Evolutionary conservation across 2,888 invertebrate genomes (phyloP).

Genomic region (Prostheceraeus crozeri): DNA sequence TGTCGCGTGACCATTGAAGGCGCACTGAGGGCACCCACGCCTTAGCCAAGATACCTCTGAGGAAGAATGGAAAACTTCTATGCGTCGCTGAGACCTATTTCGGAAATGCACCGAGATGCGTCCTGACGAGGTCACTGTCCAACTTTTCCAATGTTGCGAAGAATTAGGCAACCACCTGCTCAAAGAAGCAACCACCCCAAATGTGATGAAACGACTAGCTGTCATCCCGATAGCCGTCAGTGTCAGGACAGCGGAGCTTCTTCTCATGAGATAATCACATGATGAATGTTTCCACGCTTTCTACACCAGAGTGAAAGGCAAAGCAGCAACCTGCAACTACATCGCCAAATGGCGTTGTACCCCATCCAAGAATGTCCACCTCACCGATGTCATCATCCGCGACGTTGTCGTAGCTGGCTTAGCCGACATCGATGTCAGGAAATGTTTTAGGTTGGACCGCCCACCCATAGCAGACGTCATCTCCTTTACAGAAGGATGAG

Average conservation of each 20-base stretch:
- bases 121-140: constrained; percentile 2
- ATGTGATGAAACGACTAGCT: constrained; percentile 25
- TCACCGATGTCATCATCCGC: not conserved
- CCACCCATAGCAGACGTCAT: not conserved
- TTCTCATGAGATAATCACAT: constrained; percentile 11
- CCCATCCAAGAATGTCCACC: not conserved
- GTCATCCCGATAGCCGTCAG: constrained; percentile 2
- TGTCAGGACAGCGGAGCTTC: constrained; percentile 12
- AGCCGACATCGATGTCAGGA: constrained; percentile 14
- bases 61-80: constrained; percentile 22
- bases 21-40: too few species aligned
- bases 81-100: constrained; percentile 13
- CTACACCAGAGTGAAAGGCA: constrained; percentile 21
- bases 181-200: constrained; percentile 3
- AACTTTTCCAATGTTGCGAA: constrained; percentile 22
- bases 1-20: too few species aligned
- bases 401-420: constrained; percentile 20
- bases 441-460: not conserved
- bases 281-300: too few species aligned
- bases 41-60: constrained; percentile 18
- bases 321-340: constrained; percentile 17
- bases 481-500: constrained; percentile 3
- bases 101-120: constrained; percentile 18
- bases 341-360: constrained; percentile 11
- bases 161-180: constrained; percentile 24